Conservation (phyloP, 2,888 invertebrate genomes). For the Caenorhabditis drosophilae region DNA sequence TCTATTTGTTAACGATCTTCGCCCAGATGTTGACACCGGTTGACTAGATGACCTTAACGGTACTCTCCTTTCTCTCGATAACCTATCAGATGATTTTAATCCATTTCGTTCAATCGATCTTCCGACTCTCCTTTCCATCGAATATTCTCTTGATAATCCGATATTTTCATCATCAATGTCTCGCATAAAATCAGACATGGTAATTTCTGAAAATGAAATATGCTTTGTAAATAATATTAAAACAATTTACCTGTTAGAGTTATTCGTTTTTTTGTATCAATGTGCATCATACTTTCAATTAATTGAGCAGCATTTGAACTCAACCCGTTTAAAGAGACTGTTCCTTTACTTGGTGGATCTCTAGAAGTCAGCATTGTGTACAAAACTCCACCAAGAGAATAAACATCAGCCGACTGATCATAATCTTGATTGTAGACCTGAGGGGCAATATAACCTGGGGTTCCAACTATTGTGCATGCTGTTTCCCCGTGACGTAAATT, state of each 20-base stretch:
- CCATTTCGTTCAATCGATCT: background rate
- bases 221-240: too few species aligned
- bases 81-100: background rate
- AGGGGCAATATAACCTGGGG: constrained; percentile 56
- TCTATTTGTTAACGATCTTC: background rate
- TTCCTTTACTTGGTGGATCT: constrained; percentile 30
- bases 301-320: constrained; percentile 19
- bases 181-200: constrained; percentile 5
- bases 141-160: constrained; percentile 5
- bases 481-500: constrained; percentile 18
- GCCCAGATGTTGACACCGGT: background rate
- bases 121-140: constrained; percentile 2
- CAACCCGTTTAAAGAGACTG: constrained; percentile 1
- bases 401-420: constrained; percentile 39
- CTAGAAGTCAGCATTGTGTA: constrained; percentile 41
- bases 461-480: constrained; percentile 48
- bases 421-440: constrained; percentile 37
- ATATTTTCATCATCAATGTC: background rate
- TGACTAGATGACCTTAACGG: constrained; percentile 6
- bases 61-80: background rate
- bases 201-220: too few species aligned
- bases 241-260: too few species aligned
- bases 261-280: constrained; percentile 14
- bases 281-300: constrained; percentile 33
- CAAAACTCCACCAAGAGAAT: constrained; percentile 38